Conservation (phyloP, 2,113 vertebrate species). For the Cololabis saira region DNA sequence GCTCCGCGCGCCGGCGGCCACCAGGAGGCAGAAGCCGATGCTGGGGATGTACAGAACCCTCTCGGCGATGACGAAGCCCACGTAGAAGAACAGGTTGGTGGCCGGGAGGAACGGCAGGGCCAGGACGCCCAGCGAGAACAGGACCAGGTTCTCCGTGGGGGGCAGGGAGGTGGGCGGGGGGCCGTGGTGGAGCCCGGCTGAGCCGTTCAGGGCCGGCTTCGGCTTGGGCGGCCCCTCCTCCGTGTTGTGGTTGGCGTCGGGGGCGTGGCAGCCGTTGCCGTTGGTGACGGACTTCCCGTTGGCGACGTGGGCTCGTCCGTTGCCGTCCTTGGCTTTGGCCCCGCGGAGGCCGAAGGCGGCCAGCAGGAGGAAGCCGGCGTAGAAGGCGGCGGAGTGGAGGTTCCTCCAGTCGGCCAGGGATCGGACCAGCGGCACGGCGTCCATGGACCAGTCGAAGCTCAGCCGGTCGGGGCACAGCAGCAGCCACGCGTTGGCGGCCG, state of each 20-base stretch:
- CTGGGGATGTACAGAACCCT: conserved; percentile 98
- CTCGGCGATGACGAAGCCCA: conserved; percentile 98
- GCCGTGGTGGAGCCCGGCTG: conserved; percentile 68
- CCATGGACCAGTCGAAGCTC: conserved; percentile 99
- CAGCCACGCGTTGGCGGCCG: conserved; percentile 94
- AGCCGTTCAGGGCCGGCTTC: conserved; percentile 63
- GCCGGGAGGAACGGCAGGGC: conserved; percentile 94
- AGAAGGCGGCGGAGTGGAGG: conserved; percentile 92
- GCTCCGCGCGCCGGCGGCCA: conserved; percentile 90
- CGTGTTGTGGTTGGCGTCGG: conserved; percentile 85
- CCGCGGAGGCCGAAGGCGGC: conserved; percentile 83
- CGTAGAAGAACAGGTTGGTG: conserved; percentile 98
- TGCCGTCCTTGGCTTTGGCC: conserved; percentile 79
- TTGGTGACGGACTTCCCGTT: conserved; percentile 91
- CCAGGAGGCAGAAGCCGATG: conserved; percentile 96
- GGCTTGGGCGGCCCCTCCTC: conserved; percentile 60
- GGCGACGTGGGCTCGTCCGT: conserved; percentile 81
- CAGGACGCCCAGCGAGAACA: conserved; percentile 91
- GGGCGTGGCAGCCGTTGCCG: conserved; percentile 87
- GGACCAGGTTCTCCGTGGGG: conserved; percentile 90
- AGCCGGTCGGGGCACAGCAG: conserved; percentile 94
- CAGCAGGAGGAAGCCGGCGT: conserved; percentile 85
- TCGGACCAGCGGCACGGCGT: conserved; percentile 93
- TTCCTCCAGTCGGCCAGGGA: conserved; percentile 92
- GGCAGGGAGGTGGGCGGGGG: conserved; percentile 83